Evolutionary conservation across 2,888 invertebrate species (phyloP), one percentile per base, ranked within the genome.

Genomic region (Synergus laeviventris): DNA sequence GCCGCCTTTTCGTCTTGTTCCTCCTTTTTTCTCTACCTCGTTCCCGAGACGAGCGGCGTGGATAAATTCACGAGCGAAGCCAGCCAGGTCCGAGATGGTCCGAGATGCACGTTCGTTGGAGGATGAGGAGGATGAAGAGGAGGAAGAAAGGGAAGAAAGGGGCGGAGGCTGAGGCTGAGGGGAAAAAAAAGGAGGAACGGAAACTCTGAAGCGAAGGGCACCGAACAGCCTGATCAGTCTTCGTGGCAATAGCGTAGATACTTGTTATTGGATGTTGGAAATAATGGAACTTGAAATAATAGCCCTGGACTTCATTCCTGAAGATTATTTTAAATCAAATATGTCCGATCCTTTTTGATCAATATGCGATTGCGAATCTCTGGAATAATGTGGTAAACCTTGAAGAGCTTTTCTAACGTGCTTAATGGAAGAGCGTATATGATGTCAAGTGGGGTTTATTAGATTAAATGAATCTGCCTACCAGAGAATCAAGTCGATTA

Each of bases 121-220:
- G n/a, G n/a, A n/a, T n/a, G 75, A 74, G 74, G 14, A 75, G 31
- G 66, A 75, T 74, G 24, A 75, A 61, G 75, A 74, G 74, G 14
- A 75, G 31, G 66, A 75, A 73, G 24, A 75, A 61, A 54, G 9
- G 78, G 62, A 74, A 70, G 60, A 74, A 77, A 76, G 77, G 70
- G 79, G 74, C 74, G 73, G 76, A 79, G 82, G 81, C 76, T 76
- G 61, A 70, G 66, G 56, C 39, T 74, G 79, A 76, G 81, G 76
- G 79, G 79, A 78, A 77, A 70, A 54, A 74, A 76, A 59, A 59
- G 18, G 1, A 59, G 24, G 5, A 59, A 21, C 24, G 5, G 18
- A 62, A 62, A 62, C 62, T 62, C 11, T 18, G 24, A 66, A 66
- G 42, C 16, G 21, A 45, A 70, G 45, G 70, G 45, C 45, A 62